phyloP scores from a whole-genome alignment of 2,888 invertebrate genomes.

The Lymantria monacha region DNA sequence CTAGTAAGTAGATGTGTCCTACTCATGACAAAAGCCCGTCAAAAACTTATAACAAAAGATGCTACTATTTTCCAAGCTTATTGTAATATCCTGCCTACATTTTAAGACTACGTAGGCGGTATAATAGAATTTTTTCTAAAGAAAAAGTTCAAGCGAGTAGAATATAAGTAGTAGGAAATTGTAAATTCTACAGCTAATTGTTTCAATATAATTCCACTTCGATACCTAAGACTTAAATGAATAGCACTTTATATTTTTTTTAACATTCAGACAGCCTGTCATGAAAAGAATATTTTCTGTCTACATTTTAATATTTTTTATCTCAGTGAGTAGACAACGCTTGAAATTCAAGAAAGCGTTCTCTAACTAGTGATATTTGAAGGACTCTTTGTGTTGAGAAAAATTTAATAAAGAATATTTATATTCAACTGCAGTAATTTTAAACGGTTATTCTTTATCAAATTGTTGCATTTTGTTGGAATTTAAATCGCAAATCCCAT shows the following conservation, averaged over 20 bases:
- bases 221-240: slow-evolving; percentile 27
- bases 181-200: too few species aligned
- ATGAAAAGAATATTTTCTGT: slow-evolving; percentile 21
- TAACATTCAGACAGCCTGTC: slow-evolving; percentile 1
- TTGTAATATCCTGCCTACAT: too few species aligned
- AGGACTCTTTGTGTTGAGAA: slow-evolving; percentile 8
- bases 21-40: too few species aligned
- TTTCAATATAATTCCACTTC: neutral
- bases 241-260: slow-evolving; percentile 35
- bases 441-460: neutral
- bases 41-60: too few species aligned
- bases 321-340: slow-evolving; percentile 8
- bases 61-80: too few species aligned
- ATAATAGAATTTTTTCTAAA: too few species aligned
- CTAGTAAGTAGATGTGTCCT: too few species aligned
- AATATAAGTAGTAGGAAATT: too few species aligned
- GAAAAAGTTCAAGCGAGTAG: too few species aligned
- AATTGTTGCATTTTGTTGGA: neutral
- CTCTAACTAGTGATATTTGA: slow-evolving; percentile 12
- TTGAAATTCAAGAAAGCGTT: slow-evolving; percentile 10
- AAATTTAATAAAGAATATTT: neutral
- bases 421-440: neutral
- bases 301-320: slow-evolving; percentile 12
- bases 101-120: too few species aligned
- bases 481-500: too few species aligned